Conservation (phyloP, 2,113 vertebrate genomes). For the Platichthys flesus region DNA sequence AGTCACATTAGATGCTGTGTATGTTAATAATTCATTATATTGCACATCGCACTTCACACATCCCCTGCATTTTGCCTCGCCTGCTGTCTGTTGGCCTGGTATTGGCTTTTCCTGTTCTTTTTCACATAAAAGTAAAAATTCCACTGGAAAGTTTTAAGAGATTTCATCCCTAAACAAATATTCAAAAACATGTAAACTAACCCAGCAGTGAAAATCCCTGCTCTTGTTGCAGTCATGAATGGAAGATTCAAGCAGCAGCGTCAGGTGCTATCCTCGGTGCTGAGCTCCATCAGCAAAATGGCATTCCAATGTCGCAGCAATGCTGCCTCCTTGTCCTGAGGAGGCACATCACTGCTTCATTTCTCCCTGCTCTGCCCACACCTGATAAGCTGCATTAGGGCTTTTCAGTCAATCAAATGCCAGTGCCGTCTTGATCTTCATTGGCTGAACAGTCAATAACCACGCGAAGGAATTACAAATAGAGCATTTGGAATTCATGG, state of each 20-base stretch:
- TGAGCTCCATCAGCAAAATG: constrained; percentile 2
- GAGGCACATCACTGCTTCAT: too few species aligned
- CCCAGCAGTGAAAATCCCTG: not conserved
- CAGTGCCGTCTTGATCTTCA: too few species aligned
- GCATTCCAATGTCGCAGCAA: not conserved
- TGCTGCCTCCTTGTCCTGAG: not conserved
- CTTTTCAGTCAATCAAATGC: too few species aligned
- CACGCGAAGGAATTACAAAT: too few species aligned
- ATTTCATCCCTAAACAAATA: not conserved
- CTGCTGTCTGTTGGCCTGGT: not conserved
- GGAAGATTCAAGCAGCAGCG: not conserved
- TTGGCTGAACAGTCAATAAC: too few species aligned
- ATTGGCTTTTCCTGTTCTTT: not conserved
- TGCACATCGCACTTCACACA: constrained; percentile 28
- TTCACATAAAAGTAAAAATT: too few species aligned
- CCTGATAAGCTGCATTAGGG: too few species aligned
- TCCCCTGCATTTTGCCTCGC: constrained; percentile 20
- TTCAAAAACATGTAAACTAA: too few species aligned
- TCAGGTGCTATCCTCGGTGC: not conserved
- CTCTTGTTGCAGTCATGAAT: constrained; percentile 7
- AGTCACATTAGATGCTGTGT: not conserved
- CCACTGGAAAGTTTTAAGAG: not conserved
- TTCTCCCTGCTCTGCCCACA: too few species aligned
- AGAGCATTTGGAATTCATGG: too few species aligned
- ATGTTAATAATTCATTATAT: not conserved